phyloP scores from a whole-genome alignment of 2,888 invertebrate genomes.

The Caenorhabditis sp. region DNA sequence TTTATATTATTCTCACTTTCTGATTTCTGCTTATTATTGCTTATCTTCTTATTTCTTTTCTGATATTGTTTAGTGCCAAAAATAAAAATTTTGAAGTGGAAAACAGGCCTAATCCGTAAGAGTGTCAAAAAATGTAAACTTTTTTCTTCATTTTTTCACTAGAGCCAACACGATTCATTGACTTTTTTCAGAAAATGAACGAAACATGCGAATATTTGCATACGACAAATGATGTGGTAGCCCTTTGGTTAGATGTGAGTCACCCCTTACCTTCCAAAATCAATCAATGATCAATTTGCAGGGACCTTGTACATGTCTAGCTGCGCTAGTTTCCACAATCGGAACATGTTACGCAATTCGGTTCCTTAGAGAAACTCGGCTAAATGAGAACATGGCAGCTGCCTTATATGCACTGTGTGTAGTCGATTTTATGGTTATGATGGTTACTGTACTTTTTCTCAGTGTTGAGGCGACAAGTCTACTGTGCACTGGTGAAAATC shows the following conservation, averaged over 20 bases:
- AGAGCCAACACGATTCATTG: no score
- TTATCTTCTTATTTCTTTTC: no score
- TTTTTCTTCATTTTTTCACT: background rate
- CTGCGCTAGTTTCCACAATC: conserved; percentile 20
- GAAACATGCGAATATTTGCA: conserved; percentile 1
- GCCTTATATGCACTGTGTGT: conserved; percentile 31
- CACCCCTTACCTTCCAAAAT: no score
- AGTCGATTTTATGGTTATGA: conserved; percentile 37
- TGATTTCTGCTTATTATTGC: no score
- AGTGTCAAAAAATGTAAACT: no score
- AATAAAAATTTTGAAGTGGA: no score
- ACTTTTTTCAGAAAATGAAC: background rate
- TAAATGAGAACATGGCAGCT: conserved; percentile 31
- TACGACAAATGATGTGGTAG: background rate
- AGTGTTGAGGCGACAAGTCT: conserved; percentile 33
- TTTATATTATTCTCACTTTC: background rate
- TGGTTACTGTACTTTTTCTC: conserved; percentile 26
- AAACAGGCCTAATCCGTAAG: no score
- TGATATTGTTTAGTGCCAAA: no score
- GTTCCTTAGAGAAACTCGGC: conserved; percentile 22
- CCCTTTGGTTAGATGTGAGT: conserved; percentile 6
- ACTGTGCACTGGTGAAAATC: conserved; percentile 16
- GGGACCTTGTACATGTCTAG: conserved; percentile 27
- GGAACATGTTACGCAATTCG: conserved; percentile 30
- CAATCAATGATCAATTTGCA: conserved; percentile 2